Percentiles rank a stretch among this genome's conserved stretches.
phyloP scores from a whole-genome alignment of 1,140 invertebrate species.

The Calycopis cecrops region DNA sequence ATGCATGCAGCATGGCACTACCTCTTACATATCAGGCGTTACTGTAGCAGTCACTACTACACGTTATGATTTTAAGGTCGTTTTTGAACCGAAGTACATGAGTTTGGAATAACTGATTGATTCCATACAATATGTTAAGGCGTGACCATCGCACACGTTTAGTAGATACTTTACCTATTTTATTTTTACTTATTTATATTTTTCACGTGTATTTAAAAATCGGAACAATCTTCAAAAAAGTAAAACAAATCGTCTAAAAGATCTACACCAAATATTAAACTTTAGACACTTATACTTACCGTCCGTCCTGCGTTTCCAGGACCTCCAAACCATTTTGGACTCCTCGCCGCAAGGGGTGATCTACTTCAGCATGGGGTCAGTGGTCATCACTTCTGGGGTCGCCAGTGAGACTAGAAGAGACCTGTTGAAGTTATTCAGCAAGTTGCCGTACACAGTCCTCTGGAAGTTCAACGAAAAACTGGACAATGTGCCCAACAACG shows the following conservation, averaged over 20 bases:
- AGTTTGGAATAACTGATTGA: no score
- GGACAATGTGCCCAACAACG: constrained; percentile 63
- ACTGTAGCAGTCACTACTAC: no score
- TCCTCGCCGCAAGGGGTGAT: constrained; percentile 68
- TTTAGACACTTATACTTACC: background rate
- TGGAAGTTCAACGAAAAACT: constrained; percentile 72
- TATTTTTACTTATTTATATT: no score
- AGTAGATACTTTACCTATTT: no score
- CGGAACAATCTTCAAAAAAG: no score
- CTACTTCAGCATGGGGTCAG: constrained; percentile 75
- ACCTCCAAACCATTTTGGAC: constrained; percentile 62
- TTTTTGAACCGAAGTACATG: no score
- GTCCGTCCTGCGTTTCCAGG: constrained; percentile 35
- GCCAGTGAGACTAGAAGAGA: constrained; percentile 23
- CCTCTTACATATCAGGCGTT: no score
- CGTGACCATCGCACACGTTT: no score
- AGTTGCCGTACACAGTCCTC: constrained; percentile 49
- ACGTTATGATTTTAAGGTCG: no score
- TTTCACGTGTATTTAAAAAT: no score
- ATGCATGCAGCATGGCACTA: no score
- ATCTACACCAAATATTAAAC: background rate
- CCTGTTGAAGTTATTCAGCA: constrained; percentile 31
- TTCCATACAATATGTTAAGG: no score
- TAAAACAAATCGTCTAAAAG: background rate
- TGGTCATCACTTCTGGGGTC: constrained; percentile 46